Percentiles rank a stretch among this genome's conserved stretches.
Conservation (phyloP, 1,140 invertebrate genomes). For the Araneus ventricosus region DNA sequence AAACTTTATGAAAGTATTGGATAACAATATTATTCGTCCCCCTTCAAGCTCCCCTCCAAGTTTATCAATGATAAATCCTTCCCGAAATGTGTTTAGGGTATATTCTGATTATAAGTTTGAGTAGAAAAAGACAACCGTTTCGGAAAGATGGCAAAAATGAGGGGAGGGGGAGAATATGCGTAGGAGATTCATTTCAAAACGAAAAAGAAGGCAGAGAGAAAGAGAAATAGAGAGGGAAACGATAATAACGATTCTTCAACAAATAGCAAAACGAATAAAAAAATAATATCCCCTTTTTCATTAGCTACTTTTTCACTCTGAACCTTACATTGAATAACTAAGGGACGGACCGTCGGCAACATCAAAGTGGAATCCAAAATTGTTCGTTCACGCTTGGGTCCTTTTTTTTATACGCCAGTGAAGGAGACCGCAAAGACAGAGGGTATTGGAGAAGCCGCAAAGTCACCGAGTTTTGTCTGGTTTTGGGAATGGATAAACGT, state of each 20-base stretch:
- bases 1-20: background rate
- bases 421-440: constrained; percentile 43
- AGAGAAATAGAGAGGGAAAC: background rate
- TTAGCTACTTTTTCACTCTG: constrained; percentile 32
- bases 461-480: constrained; percentile 37
- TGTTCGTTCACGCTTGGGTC: constrained; percentile 59
- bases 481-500: constrained; percentile 33
- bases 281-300: constrained; percentile 39
- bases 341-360: constrained; percentile 40
- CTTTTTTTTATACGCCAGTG: background rate
- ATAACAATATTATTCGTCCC: background rate
- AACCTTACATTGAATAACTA: background rate
- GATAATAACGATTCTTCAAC: constrained; percentile 28
- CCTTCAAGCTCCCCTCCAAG: background rate
- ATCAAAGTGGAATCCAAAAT: constrained; percentile 51
- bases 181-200: constrained; percentile 7
- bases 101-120: background rate
- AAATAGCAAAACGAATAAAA: background rate
- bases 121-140: background rate
- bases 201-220: background rate
- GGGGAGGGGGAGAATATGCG: background rate
- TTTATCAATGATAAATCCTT: background rate
- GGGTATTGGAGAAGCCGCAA: background rate
- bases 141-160: background rate
- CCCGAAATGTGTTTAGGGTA: background rate